Base-by-base conservation (phyloP, 2,888 invertebrate genomes). In the Hydraecia micacea region DNA sequence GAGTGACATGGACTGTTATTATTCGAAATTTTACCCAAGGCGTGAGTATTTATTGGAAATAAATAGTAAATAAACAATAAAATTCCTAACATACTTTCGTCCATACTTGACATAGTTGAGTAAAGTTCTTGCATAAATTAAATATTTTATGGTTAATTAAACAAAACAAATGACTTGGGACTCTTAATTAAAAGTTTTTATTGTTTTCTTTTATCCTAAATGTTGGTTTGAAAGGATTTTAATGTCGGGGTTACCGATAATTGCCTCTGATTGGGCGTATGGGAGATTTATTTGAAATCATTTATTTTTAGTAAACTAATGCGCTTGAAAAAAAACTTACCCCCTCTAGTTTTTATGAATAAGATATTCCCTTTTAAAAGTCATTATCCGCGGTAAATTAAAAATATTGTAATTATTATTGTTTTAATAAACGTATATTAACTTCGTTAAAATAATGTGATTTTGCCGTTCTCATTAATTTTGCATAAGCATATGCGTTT, bases 1-100 rank as follows among this genome's bases (percentile, higher is more conserved):
- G 86, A 92, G 95, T 95, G 96, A 92, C 91, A 97, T 97, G 97
- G 97, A 97, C 97, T 97, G 97, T 95, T 97, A 97, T 95, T 97
- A 96, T 92, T 96, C 97, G 74, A 97, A 97, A 93, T 97, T 96
- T 96, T 97, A 97, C 91, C 96, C 97, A 86, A 96, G 97, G 95
- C 96, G 97, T 97, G 94, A 97, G 97, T 97, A 96, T 93, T 94
- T 93, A 91, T 92, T 92, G 89, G 87, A 91, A 91, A 90, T 92
- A 91, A 81, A 91, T 90, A 91, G 91, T 94, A 94, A 94, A 95
- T 93, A 96, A 96, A 96, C 95, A 96, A 95, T 93, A 93, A 94
- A 95, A 96, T 96, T 94, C 95, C 91, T 92, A 66, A 90, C 93
- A 95, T 96, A 93, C 90, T 95, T 95, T 90, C 81, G 87, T 85